phyloP scores from a whole-genome alignment of 2,113 vertebrate species.

The Hyperopisus bebe region DNA sequence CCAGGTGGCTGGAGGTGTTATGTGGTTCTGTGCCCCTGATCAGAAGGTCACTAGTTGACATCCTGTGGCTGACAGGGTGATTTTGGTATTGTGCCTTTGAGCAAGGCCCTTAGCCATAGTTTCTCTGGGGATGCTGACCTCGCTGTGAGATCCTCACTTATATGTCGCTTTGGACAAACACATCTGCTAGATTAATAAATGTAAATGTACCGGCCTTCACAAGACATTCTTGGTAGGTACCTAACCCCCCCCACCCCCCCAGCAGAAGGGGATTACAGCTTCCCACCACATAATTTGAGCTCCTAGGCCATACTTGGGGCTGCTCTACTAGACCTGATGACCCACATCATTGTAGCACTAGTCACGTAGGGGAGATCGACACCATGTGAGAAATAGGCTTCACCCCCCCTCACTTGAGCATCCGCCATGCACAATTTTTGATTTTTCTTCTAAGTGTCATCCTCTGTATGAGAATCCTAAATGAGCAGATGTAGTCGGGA shows the following conservation, averaged over 20 bases:
- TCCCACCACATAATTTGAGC: neutral
- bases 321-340: neutral
- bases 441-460: neutral
- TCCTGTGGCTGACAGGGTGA: neutral
- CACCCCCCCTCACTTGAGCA: neutral
- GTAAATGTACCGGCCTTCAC: neutral
- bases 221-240: neutral
- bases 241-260: neutral
- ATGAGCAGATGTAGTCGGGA: neutral
- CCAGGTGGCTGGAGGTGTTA: neutral
- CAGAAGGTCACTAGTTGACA: neutral
- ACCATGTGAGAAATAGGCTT: neutral
- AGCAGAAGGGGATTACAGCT: neutral
- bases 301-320: neutral
- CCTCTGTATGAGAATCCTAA: neutral
- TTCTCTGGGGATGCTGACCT: neutral
- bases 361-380: neutral
- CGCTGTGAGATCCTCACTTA: neutral
- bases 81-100: neutral
- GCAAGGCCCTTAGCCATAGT: neutral
- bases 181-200: neutral
- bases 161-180: neutral
- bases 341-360: neutral
- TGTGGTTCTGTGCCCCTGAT: neutral
- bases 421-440: neutral